A percentile compares a stretch with the other conserved stretches of the same genome.
Conservation (phyloP, 2,797 vertebrate species). For the Psittacula echo region DNA sequence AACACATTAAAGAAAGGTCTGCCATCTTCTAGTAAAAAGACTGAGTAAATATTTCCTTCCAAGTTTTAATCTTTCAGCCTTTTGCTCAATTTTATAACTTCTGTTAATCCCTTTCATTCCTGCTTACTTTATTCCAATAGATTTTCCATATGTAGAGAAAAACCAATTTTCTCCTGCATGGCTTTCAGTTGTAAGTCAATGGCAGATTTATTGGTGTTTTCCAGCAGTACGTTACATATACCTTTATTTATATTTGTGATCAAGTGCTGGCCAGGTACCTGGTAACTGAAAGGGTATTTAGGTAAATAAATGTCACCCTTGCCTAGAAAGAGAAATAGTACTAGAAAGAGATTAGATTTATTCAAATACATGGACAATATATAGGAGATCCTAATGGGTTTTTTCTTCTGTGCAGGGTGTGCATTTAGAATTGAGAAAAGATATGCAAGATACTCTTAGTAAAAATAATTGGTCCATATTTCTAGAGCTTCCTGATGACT, state of each 20-base stretch:
- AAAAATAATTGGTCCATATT: background rate
- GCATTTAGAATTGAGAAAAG: background rate
- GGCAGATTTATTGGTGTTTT: slow-evolving; percentile 13
- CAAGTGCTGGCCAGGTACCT: background rate
- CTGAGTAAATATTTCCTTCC: background rate
- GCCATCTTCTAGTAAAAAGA: background rate
- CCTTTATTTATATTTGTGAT: slow-evolving; percentile 21
- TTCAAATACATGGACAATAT: background rate
- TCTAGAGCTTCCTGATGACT: background rate
- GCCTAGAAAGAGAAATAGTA: background rate
- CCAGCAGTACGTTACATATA: background rate
- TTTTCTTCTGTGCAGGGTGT: background rate
- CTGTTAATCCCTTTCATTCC: background rate
- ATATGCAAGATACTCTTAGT: background rate
- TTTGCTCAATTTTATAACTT: background rate
- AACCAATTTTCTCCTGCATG: background rate
- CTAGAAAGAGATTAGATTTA: background rate
- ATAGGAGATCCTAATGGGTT: background rate
- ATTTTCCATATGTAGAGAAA: background rate
- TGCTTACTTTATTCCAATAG: background rate
- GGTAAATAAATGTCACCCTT: slow-evolving; percentile 1
- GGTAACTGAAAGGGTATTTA: slow-evolving; percentile 2
- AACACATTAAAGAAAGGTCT: background rate
- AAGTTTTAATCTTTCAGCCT: background rate
- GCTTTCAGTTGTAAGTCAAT: background rate